Evolutionary conservation across 2,888 invertebrate genomes (phyloP), one percentile per base, ranked within the genome.

Genomic region (Phanerotoma sp.): DNA sequence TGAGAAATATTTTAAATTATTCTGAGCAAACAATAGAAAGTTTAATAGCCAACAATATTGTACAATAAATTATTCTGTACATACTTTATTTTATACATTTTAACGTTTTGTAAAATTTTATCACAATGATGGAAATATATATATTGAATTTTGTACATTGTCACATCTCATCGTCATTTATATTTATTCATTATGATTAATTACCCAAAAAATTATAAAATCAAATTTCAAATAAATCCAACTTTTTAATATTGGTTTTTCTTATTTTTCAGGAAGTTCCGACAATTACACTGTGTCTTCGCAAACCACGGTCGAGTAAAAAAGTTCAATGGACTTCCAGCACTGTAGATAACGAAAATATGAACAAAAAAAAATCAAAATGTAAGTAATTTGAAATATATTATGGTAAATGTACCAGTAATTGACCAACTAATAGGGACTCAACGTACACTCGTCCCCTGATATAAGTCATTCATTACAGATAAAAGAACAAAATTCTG

Each of bases 341-440:
- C 66, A 95, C 96, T 1, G 89, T 97, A 11, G 96, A 97, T 78
- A 96, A 97, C 79, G 96, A 97, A 77, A 81, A 93, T 72, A 85
- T 96, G 88, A 91, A 93, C 73, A 93, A 91, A 77, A 96, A 95
- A 79, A 96, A 96, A 78, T 96, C 96, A 20, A 97, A 96, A 84
- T 96, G 96, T 94, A 80, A 84, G 86, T 54, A 32, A 25, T 37
- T 16, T 13, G 5, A 15, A 9, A 47, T 13, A 15, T n/a, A 7
- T 37, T 33, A 42, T n/a, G n/a, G n/a, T n/a, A n/a, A n/a, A n/a
- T n/a, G n/a, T n/a, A n/a, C n/a, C n/a, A n/a, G n/a, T n/a, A n/a
- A n/a, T n/a, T n/a, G n/a, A n/a, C n/a, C n/a, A n/a, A n/a, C n/a
- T n/a, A n/a, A n/a, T n/a, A n/a, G n/a, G n/a, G n/a, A n/a, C n/a